Base-by-base conservation (phyloP, 2,113 vertebrate species). In the Carassius gibelio region DNA sequence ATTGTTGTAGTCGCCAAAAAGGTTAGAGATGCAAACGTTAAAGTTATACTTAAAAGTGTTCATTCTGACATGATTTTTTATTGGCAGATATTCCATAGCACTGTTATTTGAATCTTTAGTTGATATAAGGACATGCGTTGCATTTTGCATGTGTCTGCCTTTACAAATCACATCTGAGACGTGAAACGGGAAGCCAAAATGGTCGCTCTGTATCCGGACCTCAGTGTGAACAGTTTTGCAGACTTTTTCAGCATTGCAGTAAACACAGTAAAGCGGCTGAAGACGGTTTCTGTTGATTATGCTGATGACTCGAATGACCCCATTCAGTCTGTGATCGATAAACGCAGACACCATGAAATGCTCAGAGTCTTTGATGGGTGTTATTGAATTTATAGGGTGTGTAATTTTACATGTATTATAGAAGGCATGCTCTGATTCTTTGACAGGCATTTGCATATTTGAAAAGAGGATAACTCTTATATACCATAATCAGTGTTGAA, bases 321-420 rank as follows among this genome's bases (percentile, higher is more conserved):
- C 69, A 4, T 10, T 10, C 69, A 72, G 38, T 45, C 69, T 72
- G 69, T 38, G 69, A 19, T 72, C 69, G 2, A 45, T n/a, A 45
- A 72, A 72, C 3, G 38, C 69, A 72, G 69, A 72, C 19, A 72
- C 69, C 69, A 72, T 72, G 69, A 72, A 72, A 72, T 72, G 69
- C 61, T 64, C 8, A 0, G 23, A 26, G 61, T 64, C 61, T 26
- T 26, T 64, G n/a, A 62, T 62, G n/a, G 9, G n/a, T 1, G 9
- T 62, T 62, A 62, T 62, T 5, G 4, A 62, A 26, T 59, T 21
- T 21, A n/a, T n/a, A 59, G 61, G 4, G 1, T 64, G 23, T 26
- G 10, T 13, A 11, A 64, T 26, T 14, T 23, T 62, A 11, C 3
- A 11, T 62, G n/a, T n/a, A n/a, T 59, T 52, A 52, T 1, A 17